Base-by-base conservation (phyloP, 2,113 vertebrate species). In the Gallinago jamesoni region DNA sequence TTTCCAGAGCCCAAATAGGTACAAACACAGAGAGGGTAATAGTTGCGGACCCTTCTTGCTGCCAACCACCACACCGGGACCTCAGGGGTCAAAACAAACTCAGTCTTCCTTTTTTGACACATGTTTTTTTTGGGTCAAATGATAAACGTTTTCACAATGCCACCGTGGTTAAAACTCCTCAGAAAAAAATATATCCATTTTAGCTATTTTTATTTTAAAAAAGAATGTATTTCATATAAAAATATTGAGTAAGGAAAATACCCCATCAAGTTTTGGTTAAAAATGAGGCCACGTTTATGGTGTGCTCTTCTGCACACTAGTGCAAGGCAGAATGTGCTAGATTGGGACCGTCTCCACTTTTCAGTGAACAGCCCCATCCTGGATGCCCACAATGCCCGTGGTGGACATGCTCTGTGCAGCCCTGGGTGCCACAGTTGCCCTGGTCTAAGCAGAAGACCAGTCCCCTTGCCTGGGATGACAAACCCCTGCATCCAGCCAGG, bases 21-120 rank as follows among this genome's bases (percentile, higher is more conserved):
- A 11, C 11, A 27, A 15, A 28, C 37, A 43, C 23, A 27, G 50
- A 63, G 20, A 73, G 0, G 0, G 0, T 35, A 48, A 23, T 31
- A 67, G 10, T 50, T 48, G 52, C 0, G 1, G 27, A 30, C 14
- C 12, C 52, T 39, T 74, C 48, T 56, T 60, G 56, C 52, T 80
- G 39, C 39, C 52, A 60, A 16, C 9, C 22, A 55, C 33, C 85
- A 25, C 22, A 25, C 11, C 9, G 21, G 47, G 25, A 86, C 9
- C 25, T 77, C 28, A 6, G 33, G 30, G 25, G 62, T 24, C 25
- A 8, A 73, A 77, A 24, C 24, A 63, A 33, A 28, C 23, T 56
- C 48, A 73, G 33, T 24, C 22, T 63, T 55, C 12, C 3, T 45
- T 86, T 73, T 37, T 0, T 47, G 1, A 47, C 17, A 43, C 11